Evolutionary conservation across 2,797 vertebrate genomes (phyloP), one percentile per base, ranked within the genome.

Genomic region (Rhyacichthys aspro): DNA sequence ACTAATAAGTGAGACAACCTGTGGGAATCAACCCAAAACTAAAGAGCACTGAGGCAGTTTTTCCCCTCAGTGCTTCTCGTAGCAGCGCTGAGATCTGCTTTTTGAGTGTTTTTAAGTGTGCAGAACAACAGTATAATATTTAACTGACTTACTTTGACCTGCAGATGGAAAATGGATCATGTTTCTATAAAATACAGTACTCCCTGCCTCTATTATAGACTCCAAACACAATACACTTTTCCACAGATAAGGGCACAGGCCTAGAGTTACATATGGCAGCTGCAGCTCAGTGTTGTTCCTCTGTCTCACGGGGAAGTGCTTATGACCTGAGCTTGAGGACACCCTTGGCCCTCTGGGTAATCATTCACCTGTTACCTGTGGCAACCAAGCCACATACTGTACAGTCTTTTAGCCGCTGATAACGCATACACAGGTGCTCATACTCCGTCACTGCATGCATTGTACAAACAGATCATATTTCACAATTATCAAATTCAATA

Each of bases 281-380:
- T 78, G 73, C 58, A n/a, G 74, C 59, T 11, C 55, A 43, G 63
- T 67, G 52, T 47, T 68, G 63, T 79, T 62, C 55, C 62, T 34
- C 74, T 69, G 69, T 65, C 60, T 64, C 52, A 57, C 37, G 16
- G 67, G 74, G 84, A 83, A 83, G 80, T 73, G 60, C 36, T 14
- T 69, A 55, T 86, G 88, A 91, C 89, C 88, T 60, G 67, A 61
- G 64, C 53, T 34, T 77, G 67, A 91, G 90, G 90, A 90, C 87
- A 86, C 79, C 60, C 69, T 67, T 17, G 39, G 74, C 70, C 77
- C 55, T 72, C 67, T 76, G 53, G 76, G 78, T 91, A 93, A 91
- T 92, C 82, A 91, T 91, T 93, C 72, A 90, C 89, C 70, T 67
- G 84, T 85, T 82, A 83, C 88, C 85, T 78, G 82, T 72, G 76